Percentiles rank a stretch among this genome's conserved stretches.
Evolutionary conservation across 2,113 vertebrate species (phyloP).

Genomic region (Coregonus clupeaformis): DNA sequence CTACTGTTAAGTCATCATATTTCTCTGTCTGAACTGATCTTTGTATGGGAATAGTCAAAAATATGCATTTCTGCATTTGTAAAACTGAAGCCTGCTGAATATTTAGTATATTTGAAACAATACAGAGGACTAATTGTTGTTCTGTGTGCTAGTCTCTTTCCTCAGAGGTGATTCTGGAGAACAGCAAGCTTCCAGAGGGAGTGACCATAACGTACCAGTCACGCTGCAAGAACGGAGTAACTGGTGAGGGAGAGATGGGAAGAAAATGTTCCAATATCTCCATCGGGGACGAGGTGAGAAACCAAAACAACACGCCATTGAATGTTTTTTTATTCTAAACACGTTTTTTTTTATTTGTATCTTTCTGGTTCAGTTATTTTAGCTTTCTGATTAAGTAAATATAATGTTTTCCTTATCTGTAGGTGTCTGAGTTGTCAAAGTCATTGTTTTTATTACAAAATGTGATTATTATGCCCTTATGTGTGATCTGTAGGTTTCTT

Average conservation of each 20-base stretch:
- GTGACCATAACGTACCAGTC: slow-evolving; percentile 92
- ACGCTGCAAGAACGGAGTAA: slow-evolving; percentile 91
- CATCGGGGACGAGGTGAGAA: slow-evolving; percentile 90
- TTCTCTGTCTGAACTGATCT: background rate
- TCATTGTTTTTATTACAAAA: too few relatives aligned
- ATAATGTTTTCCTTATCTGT: background rate
- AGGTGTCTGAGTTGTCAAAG: too few relatives aligned
- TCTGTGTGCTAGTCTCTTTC: slow-evolving; percentile 85
- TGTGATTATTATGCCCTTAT: background rate
- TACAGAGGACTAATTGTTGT: background rate
- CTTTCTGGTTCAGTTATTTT: background rate
- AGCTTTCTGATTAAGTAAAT: background rate
- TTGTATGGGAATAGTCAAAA: background rate
- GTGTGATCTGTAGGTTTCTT: slow-evolving; percentile 78
- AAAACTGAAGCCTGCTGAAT: background rate
- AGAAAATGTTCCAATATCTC: slow-evolving; percentile 97
- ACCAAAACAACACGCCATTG: background rate
- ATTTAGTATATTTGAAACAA: background rate
- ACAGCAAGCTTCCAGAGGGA: slow-evolving; percentile 91
- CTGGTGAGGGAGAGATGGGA: slow-evolving; percentile 87
- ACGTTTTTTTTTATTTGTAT: background rate
- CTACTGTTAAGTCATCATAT: too few relatives aligned
- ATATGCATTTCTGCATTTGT: too few relatives aligned
- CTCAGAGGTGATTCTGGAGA: slow-evolving; percentile 97
- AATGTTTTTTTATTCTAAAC: background rate